Evolutionary conservation across 2,113 vertebrate genomes (phyloP).

Genomic region (Sula dactylatra): DNA sequence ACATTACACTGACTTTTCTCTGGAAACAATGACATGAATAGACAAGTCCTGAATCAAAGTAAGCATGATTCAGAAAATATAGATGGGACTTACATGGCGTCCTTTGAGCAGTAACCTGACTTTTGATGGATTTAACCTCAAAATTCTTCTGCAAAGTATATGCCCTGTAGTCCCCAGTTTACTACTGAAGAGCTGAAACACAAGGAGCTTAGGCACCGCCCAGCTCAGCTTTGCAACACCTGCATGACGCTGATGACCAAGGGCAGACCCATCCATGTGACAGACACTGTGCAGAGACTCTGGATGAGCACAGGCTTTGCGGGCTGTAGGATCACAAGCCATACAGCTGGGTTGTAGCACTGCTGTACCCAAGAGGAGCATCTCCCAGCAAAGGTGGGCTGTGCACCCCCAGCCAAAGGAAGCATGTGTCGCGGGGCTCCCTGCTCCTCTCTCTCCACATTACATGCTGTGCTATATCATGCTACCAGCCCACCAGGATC

Average conservation of each 20-base stretch:
- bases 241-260: background rate
- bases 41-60: background rate
- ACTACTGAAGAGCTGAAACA: background rate
- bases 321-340: background rate
- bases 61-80: background rate
- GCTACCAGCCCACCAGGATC: background rate
- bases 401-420: rapidly evolving
- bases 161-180: background rate
- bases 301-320: background rate
- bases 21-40: background rate
- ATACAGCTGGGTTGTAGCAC: rapidly evolving
- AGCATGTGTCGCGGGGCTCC: background rate
- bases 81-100: background rate
- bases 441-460: background rate
- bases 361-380: background rate
- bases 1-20: background rate
- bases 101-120: background rate
- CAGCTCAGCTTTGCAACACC: background rate
- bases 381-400: background rate
- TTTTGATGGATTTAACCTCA: background rate
- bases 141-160: background rate
- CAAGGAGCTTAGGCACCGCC: background rate
- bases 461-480: background rate
- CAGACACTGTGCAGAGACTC: background rate
- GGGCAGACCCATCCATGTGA: background rate